Evolutionary conservation across 2,888 invertebrate species (phyloP).

Genomic region (Petrolisthes manimaculis): DNA sequence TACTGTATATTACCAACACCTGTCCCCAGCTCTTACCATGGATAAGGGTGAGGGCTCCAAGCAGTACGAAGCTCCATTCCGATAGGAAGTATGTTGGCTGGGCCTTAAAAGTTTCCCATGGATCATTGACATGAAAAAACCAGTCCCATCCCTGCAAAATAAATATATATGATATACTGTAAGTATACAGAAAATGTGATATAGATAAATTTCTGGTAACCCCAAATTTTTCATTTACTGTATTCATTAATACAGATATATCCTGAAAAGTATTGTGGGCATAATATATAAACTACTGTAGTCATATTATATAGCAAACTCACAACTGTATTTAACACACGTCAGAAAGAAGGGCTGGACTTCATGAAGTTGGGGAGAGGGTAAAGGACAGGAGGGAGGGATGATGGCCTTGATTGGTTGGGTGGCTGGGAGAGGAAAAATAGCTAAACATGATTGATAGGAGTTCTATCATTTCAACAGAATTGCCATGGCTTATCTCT

Average conservation of each 20-base stretch:
- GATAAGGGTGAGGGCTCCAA: constrained; percentile 77
- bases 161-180: neutral
- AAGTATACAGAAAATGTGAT: neutral
- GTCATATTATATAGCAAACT: too few relatives aligned
- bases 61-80: constrained; percentile 76
- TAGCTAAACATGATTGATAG: too few relatives aligned
- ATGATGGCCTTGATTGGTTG: too few relatives aligned
- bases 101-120: constrained; percentile 75
- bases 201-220: neutral
- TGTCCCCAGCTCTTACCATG: constrained; percentile 75
- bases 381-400: too few relatives aligned
- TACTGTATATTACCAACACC: too few relatives aligned
- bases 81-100: constrained; percentile 79
- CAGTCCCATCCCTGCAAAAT: constrained; percentile 75
- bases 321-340: too few relatives aligned
- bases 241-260: neutral
- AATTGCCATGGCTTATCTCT: too few relatives aligned
- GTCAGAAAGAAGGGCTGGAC: too few relatives aligned
- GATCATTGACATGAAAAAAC: constrained; percentile 75
- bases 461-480: too few relatives aligned
- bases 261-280: neutral
- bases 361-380: too few relatives aligned
- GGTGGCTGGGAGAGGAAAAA: too few relatives aligned
- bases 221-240: neutral
- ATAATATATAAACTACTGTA: too few relatives aligned